Evolutionary conservation across 1,140 invertebrate species (phyloP).

Genomic region (Pseudobourletiella spinata): DNA sequence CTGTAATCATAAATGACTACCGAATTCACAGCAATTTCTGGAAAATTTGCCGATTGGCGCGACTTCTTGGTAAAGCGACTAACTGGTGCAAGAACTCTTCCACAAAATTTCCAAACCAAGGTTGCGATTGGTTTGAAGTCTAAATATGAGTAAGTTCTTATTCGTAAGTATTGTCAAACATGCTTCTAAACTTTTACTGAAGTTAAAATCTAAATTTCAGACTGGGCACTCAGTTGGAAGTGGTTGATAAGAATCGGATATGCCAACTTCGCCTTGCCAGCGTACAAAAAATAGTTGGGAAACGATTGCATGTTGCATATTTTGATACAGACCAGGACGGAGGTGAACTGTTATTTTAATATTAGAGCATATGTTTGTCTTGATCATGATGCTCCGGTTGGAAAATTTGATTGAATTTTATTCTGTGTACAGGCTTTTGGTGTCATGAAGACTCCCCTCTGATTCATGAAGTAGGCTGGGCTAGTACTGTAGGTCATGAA

Average conservation of each 20-base stretch:
- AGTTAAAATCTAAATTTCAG: too few species aligned
- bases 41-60: constrained; percentile 93
- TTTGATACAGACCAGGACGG: constrained; percentile 68
- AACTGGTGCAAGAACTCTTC: constrained; percentile 84
- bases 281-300: constrained; percentile 81
- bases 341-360: constrained; percentile 43
- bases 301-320: constrained; percentile 81
- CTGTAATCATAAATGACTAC: not conserved
- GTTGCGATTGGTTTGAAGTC: constrained; percentile 72
- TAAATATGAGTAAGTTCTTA: constrained; percentile 57
- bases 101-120: constrained; percentile 83
- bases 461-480: constrained; percentile 93
- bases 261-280: constrained; percentile 84
- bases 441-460: constrained; percentile 89
- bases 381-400: too few species aligned
- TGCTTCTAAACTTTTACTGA: too few species aligned
- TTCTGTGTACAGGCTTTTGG: constrained; percentile 82
- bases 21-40: constrained; percentile 55
- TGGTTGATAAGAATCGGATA: constrained; percentile 91
- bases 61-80: constrained; percentile 82
- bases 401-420: too few species aligned
- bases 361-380: too few species aligned
- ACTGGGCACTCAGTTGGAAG: constrained; percentile 75
- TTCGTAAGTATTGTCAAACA: too few species aligned
- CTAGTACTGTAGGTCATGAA: constrained; percentile 66